Evolutionary conservation across 1,140 invertebrate species (phyloP), one percentile per base, ranked within the genome.

Genomic region (Harlomillsia oculata): DNA sequence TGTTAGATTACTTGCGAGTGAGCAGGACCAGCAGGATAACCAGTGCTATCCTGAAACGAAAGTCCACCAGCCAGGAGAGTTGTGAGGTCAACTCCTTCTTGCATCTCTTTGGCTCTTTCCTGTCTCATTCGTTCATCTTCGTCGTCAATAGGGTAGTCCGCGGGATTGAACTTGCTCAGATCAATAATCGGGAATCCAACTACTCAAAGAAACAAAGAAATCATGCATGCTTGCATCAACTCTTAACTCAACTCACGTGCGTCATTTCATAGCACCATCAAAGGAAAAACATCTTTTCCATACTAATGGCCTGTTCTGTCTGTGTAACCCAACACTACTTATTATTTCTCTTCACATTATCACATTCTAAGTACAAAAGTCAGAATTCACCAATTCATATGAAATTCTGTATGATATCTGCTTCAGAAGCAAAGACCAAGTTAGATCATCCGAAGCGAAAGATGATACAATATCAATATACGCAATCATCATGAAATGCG

Each of bases 101-200:
- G 81, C 70, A 87, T 86, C 74, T 87, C 85, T 55, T 79, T 72
- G 1, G 82, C 82, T 62, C 84, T 71, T 67, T 84, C 80, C 41
- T 78, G 70, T 50, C 82, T 75, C 18, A 82, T 80, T 52, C 77
- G 72, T 70, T 84, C 82, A 69, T 87, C 84, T 66, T 81, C 81
- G 70, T 87, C 83, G 64, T 82, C 78, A 66, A 78, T 78, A 40
- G 78, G 76, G 69, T 76, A 80, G 67, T 80, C 76, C 50, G 77
- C 77, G 14, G 76, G 75, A 67, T 78, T 77, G 61, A 78, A 80
- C 68, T 76, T 73, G 55, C 75, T 74, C 39, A 79, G 69, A 67
- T 80, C 77, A 53, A 80, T 77, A 14, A 80, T 72, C 9, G 75
- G 76, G 16, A 45, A 44, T 46, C 53, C 62, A 48, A 40, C 50